Evolutionary conservation across 2,888 invertebrate genomes (phyloP).

Genomic region (Drosophila multiciliata): DNA sequence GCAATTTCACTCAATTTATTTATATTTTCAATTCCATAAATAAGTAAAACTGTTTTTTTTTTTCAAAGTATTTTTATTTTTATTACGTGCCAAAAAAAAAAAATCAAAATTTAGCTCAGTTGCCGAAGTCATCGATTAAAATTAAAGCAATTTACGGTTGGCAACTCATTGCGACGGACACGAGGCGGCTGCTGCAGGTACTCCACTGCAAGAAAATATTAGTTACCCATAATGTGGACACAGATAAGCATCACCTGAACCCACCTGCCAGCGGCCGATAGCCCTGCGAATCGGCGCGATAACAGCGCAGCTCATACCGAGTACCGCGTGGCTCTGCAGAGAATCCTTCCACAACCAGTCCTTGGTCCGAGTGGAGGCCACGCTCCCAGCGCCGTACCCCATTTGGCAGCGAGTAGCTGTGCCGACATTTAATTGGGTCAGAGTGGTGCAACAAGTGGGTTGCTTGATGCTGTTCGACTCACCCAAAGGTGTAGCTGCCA

Average conservation of each 20-base stretch:
- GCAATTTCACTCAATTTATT: background rate
- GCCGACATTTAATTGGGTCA: background rate
- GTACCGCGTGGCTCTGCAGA: slow-evolving; percentile 62
- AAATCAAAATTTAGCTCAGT: background rate
- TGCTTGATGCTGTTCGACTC: slow-evolving; percentile 17
- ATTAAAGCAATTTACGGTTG: slow-evolving; percentile 50
- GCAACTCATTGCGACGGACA: slow-evolving; percentile 62
- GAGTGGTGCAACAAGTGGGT: background rate
- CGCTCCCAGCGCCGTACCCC: slow-evolving; percentile 76
- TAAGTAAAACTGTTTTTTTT: background rate
- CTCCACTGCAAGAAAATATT: slow-evolving; percentile 51
- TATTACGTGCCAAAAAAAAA: slow-evolving; percentile 58
- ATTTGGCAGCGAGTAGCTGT: slow-evolving; percentile 68
- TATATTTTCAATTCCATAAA: background rate
- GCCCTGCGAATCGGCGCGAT: slow-evolving; percentile 66
- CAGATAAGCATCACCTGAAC: background rate
- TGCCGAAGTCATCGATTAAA: slow-evolving; percentile 16
- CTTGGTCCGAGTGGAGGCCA: slow-evolving; percentile 43
- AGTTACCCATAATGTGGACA: background rate
- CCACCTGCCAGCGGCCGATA: slow-evolving; percentile 63
- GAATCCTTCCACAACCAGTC: slow-evolving; percentile 71
- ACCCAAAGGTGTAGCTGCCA: slow-evolving; percentile 75
- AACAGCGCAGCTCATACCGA: slow-evolving; percentile 69
- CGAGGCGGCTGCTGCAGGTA: slow-evolving; percentile 63
- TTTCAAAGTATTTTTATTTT: slow-evolving; percentile 6